Conservation (phyloP, 2,113 vertebrate species). For the Crotophaga sulcirostris region DNA sequence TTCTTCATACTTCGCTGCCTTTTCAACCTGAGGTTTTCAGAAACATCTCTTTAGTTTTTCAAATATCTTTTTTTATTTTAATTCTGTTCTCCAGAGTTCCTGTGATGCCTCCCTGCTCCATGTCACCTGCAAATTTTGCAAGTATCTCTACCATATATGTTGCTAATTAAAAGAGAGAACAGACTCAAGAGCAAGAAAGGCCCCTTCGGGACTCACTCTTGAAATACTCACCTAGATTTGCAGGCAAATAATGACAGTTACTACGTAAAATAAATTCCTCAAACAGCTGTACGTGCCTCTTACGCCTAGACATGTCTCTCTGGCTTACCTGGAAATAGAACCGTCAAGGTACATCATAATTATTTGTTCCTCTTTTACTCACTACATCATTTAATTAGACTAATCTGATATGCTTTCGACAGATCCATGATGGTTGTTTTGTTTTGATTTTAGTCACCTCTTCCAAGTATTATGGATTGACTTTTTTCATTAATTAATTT, state of each 20-base stretch:
- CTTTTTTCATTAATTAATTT: background rate
- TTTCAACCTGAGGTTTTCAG: background rate
- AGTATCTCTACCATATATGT: background rate
- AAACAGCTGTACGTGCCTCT: accelerated
- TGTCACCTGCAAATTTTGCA: background rate
- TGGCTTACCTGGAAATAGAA: background rate
- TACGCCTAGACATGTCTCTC: accelerated
- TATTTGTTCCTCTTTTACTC: background rate
- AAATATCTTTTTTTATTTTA: background rate
- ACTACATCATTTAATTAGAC: background rate
- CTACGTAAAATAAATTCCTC: background rate
- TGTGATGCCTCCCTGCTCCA: background rate
- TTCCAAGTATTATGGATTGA: background rate
- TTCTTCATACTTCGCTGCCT: accelerated
- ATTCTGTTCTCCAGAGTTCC: background rate
- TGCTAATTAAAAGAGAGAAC: background rate
- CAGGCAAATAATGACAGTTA: background rate
- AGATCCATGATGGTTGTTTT: background rate
- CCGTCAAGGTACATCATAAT: too few relatives aligned
- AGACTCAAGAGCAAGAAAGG: background rate
- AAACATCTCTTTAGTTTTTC: background rate
- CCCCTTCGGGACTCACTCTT: background rate
- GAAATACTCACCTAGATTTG: background rate
- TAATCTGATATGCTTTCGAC: background rate
- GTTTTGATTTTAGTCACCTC: background rate